Base-by-base conservation (phyloP, 2,888 invertebrate genomes). In the Digitonthophagus gazella region DNA sequence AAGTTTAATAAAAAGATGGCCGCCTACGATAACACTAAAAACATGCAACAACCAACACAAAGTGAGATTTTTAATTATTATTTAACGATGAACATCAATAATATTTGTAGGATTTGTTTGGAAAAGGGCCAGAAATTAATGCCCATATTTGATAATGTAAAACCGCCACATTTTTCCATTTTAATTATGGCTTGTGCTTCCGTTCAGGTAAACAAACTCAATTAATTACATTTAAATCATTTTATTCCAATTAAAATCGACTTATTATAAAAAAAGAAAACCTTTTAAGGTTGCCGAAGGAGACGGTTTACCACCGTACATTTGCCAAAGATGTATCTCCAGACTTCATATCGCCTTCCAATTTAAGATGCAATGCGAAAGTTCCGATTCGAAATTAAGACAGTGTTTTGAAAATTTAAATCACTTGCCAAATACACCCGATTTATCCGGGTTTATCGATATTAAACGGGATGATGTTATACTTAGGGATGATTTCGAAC, bases 111-210 rank as follows among this genome's bases (percentile, higher is more conserved):
- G 66, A 79, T 83, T 71, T 83, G 83, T 73, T 74, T 83, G 70
- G 82, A 83, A 74, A 81, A 81, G 72, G 80, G 80, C 28, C 77
- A 78, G 16, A 82, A 83, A 74, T 74, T 83, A 69, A 80, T 82
- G 77, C 81, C 82, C 54, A 83, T 83, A 73, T 83, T 83, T 74
- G 83, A 83, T 76, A 81, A 82, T 6, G 77, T 81, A 15, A 83
- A 83, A 75, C 82, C 83, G 16, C 80, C 82, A 28, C 81, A 82
- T 76, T 82, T 83, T 74, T 81, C 83, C 5, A 78, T 82, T 68
- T 74, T 83, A 71, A 82, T 83, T 64, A 83, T 83, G 82, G 81
- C 82, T 70, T 83, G 83, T 76, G 81, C 83, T 66, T 77, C 81
- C 64, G 82, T 83, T 2, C 81, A 83, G 79, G 83, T 83, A 79